A percentile compares a stretch with the other conserved stretches of the same genome.
Conservation (phyloP, 2,888 invertebrate genomes). For the Eumerus sabulonum region DNA sequence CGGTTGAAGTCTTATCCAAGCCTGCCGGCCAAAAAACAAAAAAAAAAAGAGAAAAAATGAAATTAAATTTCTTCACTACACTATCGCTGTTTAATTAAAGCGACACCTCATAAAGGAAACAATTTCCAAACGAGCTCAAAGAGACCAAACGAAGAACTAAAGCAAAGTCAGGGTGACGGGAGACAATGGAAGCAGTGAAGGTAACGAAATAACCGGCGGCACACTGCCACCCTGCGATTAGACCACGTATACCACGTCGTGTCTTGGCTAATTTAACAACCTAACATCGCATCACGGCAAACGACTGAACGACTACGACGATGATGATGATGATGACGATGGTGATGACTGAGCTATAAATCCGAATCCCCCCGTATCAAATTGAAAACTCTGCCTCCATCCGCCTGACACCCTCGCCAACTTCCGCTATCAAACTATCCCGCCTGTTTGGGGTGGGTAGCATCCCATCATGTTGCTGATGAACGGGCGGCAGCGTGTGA, state of each 20-base stretch:
- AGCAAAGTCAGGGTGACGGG: too few species aligned
- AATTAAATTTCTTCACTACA: conserved; percentile 57
- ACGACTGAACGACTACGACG: conserved; percentile 61
- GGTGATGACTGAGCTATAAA: conserved; percentile 65
- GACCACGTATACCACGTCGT: conserved; percentile 47
- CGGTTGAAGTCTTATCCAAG: conserved; percentile 20
- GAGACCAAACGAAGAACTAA: conserved; percentile 11
- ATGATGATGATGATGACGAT: conserved; percentile 59
- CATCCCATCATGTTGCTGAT: conserved; percentile 26
- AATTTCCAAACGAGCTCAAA: too few species aligned
- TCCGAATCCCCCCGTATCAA: conserved; percentile 62
- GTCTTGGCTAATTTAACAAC: conserved; percentile 68
- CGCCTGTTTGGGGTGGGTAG: conserved; percentile 18
- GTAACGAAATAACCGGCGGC: too few species aligned
- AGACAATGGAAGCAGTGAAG: too few species aligned
- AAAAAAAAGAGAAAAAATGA: conserved; percentile 35
- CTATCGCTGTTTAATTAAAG: conserved; percentile 50
- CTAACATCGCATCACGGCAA: conserved; percentile 66
- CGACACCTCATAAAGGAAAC: conserved; percentile 49
- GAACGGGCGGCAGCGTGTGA: conserved; percentile 45
- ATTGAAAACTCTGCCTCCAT: conserved; percentile 56
- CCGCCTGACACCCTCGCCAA: conserved; percentile 15
- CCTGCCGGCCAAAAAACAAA: background rate
- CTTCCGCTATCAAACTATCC: background rate
- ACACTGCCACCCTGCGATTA: conserved; percentile 53